phyloP scores from a whole-genome alignment of 2,113 vertebrate species.

The Oncorhynchus kisutch region DNA sequence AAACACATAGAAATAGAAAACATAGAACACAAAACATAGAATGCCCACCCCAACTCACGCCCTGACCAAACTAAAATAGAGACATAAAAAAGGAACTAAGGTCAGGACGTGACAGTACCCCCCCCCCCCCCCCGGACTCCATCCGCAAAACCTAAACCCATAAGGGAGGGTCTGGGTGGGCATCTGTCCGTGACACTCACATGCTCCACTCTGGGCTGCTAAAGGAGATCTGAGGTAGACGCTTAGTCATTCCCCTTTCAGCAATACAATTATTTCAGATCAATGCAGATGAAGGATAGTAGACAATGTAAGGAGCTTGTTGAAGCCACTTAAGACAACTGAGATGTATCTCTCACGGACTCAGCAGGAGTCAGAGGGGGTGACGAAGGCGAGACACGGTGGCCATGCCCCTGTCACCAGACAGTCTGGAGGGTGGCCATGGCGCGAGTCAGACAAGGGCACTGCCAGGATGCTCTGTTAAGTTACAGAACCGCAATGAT shows the following conservation, averaged over 20 bases:
- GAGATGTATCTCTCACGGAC: background rate
- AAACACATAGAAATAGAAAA: no score
- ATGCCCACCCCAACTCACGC: no score
- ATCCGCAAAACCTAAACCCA: no score
- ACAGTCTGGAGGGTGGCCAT: conserved; percentile 25
- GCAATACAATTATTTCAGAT: background rate
- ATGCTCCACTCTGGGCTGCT: conserved; percentile 36
- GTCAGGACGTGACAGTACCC: no score
- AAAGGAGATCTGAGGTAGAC: conserved; percentile 5
- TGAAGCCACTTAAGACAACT: background rate
- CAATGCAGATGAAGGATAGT: background rate
- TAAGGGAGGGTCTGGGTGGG: no score
- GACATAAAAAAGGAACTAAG: no score
- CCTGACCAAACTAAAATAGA: no score
- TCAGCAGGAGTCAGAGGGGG: background rate
- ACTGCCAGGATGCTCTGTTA: conserved; percentile 51
- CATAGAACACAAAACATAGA: no score
- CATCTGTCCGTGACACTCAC: conserved; percentile 3
- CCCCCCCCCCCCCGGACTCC: no score
- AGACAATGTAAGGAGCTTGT: background rate
- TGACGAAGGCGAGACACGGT: background rate
- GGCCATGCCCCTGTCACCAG: conserved; percentile 15
- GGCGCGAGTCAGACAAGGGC: conserved; percentile 28
- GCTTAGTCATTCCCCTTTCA: background rate
- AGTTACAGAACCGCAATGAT: conserved; percentile 71